phyloP scores from a whole-genome alignment of 2,797 vertebrate genomes.

The Chaenodraco wilsoni region DNA sequence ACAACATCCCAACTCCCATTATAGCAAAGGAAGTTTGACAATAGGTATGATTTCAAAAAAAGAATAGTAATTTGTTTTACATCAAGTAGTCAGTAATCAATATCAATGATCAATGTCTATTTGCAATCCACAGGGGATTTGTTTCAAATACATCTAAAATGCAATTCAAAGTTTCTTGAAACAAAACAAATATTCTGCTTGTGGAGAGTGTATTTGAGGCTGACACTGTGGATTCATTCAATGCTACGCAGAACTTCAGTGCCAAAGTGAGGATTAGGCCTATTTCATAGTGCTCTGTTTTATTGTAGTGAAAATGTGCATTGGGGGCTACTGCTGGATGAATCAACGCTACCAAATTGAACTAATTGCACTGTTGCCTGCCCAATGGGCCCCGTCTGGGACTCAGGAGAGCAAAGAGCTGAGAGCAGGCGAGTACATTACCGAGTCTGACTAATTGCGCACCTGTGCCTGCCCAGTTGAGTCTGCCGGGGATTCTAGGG shows the following conservation, averaged over 20 bases:
- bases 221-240: slow-evolving; percentile 32
- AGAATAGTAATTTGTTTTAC: no score
- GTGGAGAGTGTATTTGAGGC: slow-evolving; percentile 21
- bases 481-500: slow-evolving; percentile 61
- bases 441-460: slow-evolving; percentile 75
- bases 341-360: slow-evolving; percentile 75
- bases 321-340: slow-evolving; percentile 64
- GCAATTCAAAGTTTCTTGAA: background rate
- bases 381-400: slow-evolving; percentile 69
- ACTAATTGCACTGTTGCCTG: slow-evolving; percentile 77
- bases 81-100: no score
- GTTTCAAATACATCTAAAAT: slow-evolving; percentile 7
- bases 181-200: background rate
- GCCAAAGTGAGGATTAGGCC: slow-evolving; percentile 52
- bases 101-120: background rate
- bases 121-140: background rate
- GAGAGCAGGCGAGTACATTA: slow-evolving; percentile 71
- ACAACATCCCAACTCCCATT: background rate
- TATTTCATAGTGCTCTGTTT: slow-evolving; percentile 56
- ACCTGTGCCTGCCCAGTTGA: slow-evolving; percentile 75
- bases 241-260: slow-evolving; percentile 26
- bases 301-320: slow-evolving; percentile 61
- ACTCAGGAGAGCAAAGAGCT: slow-evolving; percentile 68
- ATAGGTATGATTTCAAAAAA: no score
- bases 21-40: background rate